phyloP scores from a whole-genome alignment of 2,113 vertebrate genomes.

The Electrona antarctica region DNA sequence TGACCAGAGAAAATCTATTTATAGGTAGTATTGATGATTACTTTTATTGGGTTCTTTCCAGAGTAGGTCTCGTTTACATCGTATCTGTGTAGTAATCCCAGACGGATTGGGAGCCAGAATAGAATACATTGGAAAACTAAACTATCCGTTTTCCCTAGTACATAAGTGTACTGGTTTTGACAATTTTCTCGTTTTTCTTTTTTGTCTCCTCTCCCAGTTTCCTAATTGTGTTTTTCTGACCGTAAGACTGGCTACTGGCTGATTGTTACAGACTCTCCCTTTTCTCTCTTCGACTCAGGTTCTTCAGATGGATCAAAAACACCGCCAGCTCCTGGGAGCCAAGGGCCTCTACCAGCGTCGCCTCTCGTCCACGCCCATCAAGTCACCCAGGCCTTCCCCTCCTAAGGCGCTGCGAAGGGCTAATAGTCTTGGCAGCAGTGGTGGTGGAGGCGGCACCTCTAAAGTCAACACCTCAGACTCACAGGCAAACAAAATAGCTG shows the following conservation, averaged over 20 bases:
- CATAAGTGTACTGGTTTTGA: no score
- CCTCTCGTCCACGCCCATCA: conserved; percentile 94
- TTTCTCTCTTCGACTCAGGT: conserved; percentile 41
- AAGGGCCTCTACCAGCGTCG: conserved; percentile 67
- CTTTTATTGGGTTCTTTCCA: no score
- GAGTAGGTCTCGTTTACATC: no score
- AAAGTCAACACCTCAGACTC: background rate
- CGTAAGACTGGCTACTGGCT: background rate
- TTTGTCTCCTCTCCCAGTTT: no score
- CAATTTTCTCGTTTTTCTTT: no score
- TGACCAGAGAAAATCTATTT: no score
- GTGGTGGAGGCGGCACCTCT: background rate
- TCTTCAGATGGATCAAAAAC: conserved; percentile 81
- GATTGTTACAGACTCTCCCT: background rate
- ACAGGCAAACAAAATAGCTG: conserved; percentile 1
- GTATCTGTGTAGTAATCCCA: no score
- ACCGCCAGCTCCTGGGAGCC: conserved; percentile 45
- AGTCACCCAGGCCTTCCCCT: conserved; percentile 60
- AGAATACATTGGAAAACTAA: no score
- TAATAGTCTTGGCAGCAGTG: background rate
- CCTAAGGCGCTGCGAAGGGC: conserved; percentile 17
- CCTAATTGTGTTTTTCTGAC: background rate
- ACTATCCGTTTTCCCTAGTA: no score
- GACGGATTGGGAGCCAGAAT: no score
- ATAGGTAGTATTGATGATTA: no score